Evolutionary conservation across 1,140 invertebrate genomes (phyloP).

Genomic region (Drosophila ogumai): DNA sequence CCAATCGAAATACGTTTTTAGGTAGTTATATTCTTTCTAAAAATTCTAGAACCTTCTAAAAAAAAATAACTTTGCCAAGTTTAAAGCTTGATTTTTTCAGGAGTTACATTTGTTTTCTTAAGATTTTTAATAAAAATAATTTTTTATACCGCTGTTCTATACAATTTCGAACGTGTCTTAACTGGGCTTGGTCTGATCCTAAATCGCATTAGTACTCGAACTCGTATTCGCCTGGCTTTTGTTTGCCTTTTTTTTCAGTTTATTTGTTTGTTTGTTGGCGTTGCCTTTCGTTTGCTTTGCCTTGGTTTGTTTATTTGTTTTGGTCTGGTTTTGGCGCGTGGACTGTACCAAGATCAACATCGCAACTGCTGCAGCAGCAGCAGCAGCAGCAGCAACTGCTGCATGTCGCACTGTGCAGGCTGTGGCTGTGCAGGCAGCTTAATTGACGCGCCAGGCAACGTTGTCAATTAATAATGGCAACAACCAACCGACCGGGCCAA

Average conservation of each 20-base stretch:
- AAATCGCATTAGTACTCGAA: conserved; percentile 8
- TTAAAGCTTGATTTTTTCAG: neutral
- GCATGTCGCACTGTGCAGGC: conserved; percentile 44
- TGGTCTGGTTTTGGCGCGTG: conserved; percentile 71
- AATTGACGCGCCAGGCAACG: conserved; percentile 36
- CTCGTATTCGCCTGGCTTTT: conserved; percentile 10
- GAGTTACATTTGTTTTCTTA: neutral
- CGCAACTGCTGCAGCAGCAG: neutral
- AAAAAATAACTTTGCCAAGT: neutral
- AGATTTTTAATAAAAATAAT: neutral
- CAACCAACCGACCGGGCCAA: conserved; percentile 20
- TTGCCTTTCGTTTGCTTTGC: conserved; percentile 24
- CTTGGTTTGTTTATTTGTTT: conserved; percentile 46
- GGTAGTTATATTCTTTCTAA: no score
- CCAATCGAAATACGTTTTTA: no score
- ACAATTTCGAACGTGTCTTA: neutral
- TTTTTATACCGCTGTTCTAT: neutral
- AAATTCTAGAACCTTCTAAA: no score
- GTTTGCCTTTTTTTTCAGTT: conserved; percentile 15
- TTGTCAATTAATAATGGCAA: conserved; percentile 48
- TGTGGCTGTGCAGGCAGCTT: conserved; percentile 37
- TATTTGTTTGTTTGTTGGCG: conserved; percentile 13
- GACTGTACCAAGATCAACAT: conserved; percentile 69
- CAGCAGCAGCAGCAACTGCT: neutral
- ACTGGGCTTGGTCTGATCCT: conserved; percentile 16